Conservation (phyloP, 1,140 invertebrate species). For the Littorina saxatilis region DNA sequence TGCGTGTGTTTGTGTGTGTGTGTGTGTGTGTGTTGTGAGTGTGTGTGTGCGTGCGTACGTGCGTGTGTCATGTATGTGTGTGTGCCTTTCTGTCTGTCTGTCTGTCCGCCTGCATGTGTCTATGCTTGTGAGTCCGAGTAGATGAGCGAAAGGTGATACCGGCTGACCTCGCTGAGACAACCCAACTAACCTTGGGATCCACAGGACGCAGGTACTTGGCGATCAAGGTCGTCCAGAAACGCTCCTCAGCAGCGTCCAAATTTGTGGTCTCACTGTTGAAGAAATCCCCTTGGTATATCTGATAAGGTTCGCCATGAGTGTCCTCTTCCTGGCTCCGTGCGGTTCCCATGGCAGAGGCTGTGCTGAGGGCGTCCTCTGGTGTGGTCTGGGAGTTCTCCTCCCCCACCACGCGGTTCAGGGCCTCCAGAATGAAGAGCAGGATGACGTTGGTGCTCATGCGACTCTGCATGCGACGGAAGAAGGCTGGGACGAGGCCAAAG, state of each 20-base stretch:
- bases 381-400: background rate
- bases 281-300: constrained; percentile 22
- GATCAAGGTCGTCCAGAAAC: constrained; percentile 23
- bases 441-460: constrained; percentile 33
- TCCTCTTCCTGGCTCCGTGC: background rate
- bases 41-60: no score
- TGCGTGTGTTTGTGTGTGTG: no score
- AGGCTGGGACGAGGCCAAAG: constrained; percentile 28
- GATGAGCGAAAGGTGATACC: no score
- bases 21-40: no score
- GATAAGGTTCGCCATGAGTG: background rate
- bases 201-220: constrained; percentile 41
- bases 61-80: no score
- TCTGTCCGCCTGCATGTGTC: no score
- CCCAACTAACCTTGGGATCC: no score
- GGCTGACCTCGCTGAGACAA: no score
- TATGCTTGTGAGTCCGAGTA: no score
- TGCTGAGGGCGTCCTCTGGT: background rate
- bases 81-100: no score
- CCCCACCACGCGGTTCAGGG: constrained; percentile 23
- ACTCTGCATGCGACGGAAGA: constrained; percentile 36
- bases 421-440: constrained; percentile 39
- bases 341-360: background rate
- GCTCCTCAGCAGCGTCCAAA: constrained; percentile 42
- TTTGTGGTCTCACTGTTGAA: constrained; percentile 25